phyloP scores from a whole-genome alignment of 2,113 vertebrate species.

The Gnathonemus longibarbis region DNA sequence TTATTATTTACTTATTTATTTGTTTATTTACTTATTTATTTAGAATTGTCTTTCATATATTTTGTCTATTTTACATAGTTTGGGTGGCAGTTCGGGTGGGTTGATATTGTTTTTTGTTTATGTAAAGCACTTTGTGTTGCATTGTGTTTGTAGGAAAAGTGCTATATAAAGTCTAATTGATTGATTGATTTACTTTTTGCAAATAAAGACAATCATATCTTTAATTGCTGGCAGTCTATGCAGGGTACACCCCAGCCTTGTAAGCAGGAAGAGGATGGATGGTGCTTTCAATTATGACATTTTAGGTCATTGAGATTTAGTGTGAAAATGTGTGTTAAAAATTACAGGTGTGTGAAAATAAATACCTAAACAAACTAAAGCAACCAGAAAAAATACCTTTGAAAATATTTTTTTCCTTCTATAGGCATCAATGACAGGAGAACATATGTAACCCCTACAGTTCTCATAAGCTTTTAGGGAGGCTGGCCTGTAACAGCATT shows the following conservation, averaged over 20 bases:
- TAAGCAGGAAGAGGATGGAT: not conserved
- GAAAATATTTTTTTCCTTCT: not conserved
- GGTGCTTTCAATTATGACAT: not conserved
- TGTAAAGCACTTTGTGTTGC: too few species aligned
- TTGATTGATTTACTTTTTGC: too few species aligned
- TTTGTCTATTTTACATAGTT: too few species aligned
- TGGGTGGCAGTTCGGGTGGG: too few species aligned
- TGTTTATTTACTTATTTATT: too few species aligned
- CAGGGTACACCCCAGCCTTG: not conserved
- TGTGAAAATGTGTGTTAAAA: not conserved
- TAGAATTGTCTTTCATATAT: too few species aligned
- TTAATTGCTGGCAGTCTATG: not conserved
- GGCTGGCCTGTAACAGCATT: not conserved
- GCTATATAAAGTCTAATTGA: too few species aligned
- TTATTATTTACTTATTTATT: too few species aligned
- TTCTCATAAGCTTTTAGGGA: not conserved
- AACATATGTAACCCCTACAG: not conserved
- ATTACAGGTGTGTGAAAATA: not conserved
- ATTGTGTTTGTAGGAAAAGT: too few species aligned
- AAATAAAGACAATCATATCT: not conserved
- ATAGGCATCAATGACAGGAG: not conserved
- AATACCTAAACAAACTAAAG: not conserved
- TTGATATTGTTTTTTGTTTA: too few species aligned
- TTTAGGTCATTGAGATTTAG: not conserved
- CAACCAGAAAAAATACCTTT: not conserved